These are phyloP conservation scores for Orthosia cruda DNA, from an alignment of 2,888 invertebrate genomes.

Conservation along the genomic window DNA sequence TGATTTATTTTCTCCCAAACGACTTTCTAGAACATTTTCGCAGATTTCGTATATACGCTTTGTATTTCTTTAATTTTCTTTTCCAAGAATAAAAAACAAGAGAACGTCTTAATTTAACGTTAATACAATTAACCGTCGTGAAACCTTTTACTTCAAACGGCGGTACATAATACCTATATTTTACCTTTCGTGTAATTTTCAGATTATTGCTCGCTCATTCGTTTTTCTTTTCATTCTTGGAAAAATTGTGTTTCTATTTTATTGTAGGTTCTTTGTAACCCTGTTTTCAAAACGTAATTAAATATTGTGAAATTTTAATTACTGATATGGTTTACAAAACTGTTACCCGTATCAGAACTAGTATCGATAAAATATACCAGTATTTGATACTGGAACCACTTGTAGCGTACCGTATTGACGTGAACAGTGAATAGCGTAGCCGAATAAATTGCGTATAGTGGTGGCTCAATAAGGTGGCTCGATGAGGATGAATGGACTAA, in stretches of 20 bases:
- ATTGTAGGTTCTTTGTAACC: not conserved
- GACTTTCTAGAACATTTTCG: conserved; percentile 10
- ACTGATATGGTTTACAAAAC: too few species aligned
- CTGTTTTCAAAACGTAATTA: too few species aligned
- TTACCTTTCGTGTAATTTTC: conserved; percentile 16
- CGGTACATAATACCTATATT: not conserved
- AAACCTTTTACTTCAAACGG: conserved; percentile 19
- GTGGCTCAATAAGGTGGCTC: conserved; percentile 44
- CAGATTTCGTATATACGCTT: conserved; percentile 1
- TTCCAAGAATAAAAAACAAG: not conserved
- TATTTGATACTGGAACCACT: conserved; percentile 45
- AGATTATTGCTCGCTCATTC: conserved; percentile 3
- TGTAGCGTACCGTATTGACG: conserved; percentile 45
- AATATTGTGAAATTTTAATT: too few species aligned
- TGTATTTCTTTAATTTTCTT: conserved; percentile 21
- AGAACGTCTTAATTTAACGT: conserved; percentile 11
- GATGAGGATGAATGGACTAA: conserved; percentile 35
- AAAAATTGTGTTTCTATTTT: not conserved
- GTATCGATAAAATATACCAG: conserved; percentile 32
- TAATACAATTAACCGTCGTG: not conserved
- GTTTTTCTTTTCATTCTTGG: conserved; percentile 3
- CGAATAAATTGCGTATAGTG: conserved; percentile 55
- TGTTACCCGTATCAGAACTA: conserved; percentile 10
- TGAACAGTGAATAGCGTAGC: conserved; percentile 30
- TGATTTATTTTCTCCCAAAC: conserved; percentile 32